Evolutionary conservation across 1,140 invertebrate species (phyloP).

Genomic region (Cheumatopsyche charites): DNA sequence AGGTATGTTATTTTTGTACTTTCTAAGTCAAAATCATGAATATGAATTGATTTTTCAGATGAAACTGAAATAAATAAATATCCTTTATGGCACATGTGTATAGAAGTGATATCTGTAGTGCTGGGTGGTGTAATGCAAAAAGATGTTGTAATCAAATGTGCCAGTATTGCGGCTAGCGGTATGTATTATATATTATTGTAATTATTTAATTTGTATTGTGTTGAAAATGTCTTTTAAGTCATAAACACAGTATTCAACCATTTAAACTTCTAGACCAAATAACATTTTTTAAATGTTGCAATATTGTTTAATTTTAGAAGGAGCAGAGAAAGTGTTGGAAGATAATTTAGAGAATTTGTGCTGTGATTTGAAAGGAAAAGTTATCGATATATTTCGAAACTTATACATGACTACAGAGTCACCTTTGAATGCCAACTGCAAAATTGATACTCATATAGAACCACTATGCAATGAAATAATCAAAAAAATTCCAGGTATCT

Average conservation of each 20-base stretch:
- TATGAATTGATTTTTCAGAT: no score
- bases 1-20: no score
- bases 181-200: slow-evolving; percentile 14
- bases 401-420: slow-evolving; percentile 48
- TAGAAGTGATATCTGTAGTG: slow-evolving; percentile 40
- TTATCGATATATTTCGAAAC: slow-evolving; percentile 40
- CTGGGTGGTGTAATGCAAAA: slow-evolving; percentile 45
- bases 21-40: no score
- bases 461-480: slow-evolving; percentile 51
- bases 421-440: slow-evolving; percentile 47
- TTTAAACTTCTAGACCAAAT: neutral
- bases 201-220: neutral
- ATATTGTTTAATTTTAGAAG: slow-evolving; percentile 36
- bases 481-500: slow-evolving; percentile 52
- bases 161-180: slow-evolving; percentile 39
- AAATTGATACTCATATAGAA: slow-evolving; percentile 48
- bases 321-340: slow-evolving; percentile 37
- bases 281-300: neutral
- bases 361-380: slow-evolving; percentile 33
- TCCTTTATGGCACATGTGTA: slow-evolving; percentile 44
- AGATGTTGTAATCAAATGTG: slow-evolving; percentile 44
- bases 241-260: neutral
- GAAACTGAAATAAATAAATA: slow-evolving; percentile 43
- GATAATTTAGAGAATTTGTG: slow-evolving; percentile 34
- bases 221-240: neutral